These are phyloP conservation scores for Camelus bactrianus DNA, from an alignment of 2,113 vertebrate genomes.

Conservation along the genomic window DNA sequence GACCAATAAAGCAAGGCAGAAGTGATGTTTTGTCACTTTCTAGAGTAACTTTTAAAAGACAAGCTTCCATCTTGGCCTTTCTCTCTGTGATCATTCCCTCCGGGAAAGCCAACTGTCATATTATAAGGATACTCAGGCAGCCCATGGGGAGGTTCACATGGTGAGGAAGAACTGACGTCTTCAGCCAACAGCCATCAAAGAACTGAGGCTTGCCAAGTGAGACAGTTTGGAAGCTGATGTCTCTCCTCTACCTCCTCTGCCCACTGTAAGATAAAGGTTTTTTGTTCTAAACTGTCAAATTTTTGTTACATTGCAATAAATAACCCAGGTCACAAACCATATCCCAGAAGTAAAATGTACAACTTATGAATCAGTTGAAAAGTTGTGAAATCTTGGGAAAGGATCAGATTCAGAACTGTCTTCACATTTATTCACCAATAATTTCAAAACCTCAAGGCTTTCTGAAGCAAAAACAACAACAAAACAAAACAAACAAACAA, in stretches of 20 bases:
- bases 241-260: background rate
- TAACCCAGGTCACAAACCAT: background rate
- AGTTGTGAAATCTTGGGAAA: background rate
- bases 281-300: background rate
- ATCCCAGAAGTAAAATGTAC: background rate
- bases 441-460: background rate
- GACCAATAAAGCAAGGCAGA: background rate
- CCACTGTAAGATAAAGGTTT: background rate
- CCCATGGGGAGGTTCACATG: background rate
- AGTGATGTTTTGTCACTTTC: background rate
- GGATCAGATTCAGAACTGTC: background rate
- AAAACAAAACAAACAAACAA: background rate
- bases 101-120: background rate
- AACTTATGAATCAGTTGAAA: background rate
- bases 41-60: background rate
- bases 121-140: background rate
- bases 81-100: background rate
- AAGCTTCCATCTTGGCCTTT: background rate
- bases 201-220: background rate
- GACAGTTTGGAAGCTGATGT: background rate
- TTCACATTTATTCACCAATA: background rate
- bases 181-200: background rate
- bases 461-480: background rate
- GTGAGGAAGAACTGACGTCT: background rate
- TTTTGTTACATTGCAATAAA: conserved; percentile 9